Percentiles rank a stretch among this genome's conserved stretches.
These are phyloP conservation scores for Halotydeus destructor DNA, from an alignment of 1,140 invertebrate genomes.

Conservation along the genomic window DNA sequence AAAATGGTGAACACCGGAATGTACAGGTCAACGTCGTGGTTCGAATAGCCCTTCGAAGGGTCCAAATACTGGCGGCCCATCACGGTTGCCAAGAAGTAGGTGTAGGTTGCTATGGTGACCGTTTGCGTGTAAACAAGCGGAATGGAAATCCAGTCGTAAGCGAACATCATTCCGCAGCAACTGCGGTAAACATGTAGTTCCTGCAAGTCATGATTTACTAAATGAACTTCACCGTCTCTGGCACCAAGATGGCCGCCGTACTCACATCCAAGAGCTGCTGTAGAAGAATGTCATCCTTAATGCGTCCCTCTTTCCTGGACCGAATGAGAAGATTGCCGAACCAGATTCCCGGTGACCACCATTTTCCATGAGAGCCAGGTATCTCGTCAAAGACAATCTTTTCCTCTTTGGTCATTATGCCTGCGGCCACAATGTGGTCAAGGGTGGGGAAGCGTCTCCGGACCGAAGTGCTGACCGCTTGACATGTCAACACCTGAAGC, in stretches of 20 bases:
- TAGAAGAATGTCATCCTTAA: constrained; percentile 55
- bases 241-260: too few relatives aligned
- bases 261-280: constrained; percentile 4
- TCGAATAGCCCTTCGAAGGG: constrained; percentile 21
- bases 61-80: constrained; percentile 59
- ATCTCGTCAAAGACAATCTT: constrained; percentile 68
- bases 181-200: constrained; percentile 25
- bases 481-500: constrained; percentile 53
- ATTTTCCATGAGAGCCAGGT: constrained; percentile 72
- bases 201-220: not conserved
- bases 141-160: constrained; percentile 32
- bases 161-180: constrained; percentile 21
- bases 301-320: constrained; percentile 63
- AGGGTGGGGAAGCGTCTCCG: constrained; percentile 77
- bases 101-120: constrained; percentile 33
- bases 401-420: constrained; percentile 71
- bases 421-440: constrained; percentile 62
- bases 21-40: constrained; percentile 19
- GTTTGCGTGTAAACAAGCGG: constrained; percentile 31
- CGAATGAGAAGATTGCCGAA: constrained; percentile 68
- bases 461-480: constrained; percentile 61
- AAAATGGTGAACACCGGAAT: constrained; percentile 25
- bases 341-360: constrained; percentile 80
- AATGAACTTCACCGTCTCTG: too few relatives aligned
- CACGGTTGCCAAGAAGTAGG: constrained; percentile 69